These are phyloP conservation scores for Varecia variegata DNA, from an alignment of 2,797 vertebrate genomes.

Conservation along the genomic window DNA sequence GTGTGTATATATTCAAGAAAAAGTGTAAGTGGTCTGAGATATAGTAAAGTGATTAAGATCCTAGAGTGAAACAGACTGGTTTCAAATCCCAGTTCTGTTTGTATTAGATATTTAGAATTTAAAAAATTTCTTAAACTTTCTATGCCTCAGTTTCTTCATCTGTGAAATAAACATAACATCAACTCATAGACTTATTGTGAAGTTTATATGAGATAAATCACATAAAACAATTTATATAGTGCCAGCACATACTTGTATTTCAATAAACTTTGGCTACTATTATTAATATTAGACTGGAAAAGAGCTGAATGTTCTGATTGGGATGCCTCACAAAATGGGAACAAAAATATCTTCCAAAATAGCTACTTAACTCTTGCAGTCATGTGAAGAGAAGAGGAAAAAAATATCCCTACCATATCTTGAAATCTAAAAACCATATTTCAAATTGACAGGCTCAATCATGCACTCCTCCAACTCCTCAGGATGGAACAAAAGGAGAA, in stretches of 20 bases:
- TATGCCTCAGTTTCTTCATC: background rate
- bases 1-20: background rate
- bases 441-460: slow-evolving; percentile 76
- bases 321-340: slow-evolving; percentile 16
- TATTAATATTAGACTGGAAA: background rate
- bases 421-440: slow-evolving; percentile 70
- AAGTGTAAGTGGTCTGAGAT: background rate
- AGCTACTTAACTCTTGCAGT: slow-evolving; percentile 57
- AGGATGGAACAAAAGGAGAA: slow-evolving; percentile 72
- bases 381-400: slow-evolving; percentile 55
- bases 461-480: slow-evolving; percentile 72
- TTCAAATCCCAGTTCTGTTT: background rate
- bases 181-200: background rate
- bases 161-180: background rate
- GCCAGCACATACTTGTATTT: background rate
- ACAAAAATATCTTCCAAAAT: slow-evolving; percentile 48
- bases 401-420: slow-evolving; percentile 55
- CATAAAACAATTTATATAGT: background rate
- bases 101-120: background rate
- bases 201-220: background rate
- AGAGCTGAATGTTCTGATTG: background rate
- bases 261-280: background rate
- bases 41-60: background rate
- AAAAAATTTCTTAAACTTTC: background rate
- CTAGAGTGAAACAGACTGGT: background rate